Base-by-base conservation (phyloP, 1,140 invertebrate genomes). In the Bradynema listronoti region DNA sequence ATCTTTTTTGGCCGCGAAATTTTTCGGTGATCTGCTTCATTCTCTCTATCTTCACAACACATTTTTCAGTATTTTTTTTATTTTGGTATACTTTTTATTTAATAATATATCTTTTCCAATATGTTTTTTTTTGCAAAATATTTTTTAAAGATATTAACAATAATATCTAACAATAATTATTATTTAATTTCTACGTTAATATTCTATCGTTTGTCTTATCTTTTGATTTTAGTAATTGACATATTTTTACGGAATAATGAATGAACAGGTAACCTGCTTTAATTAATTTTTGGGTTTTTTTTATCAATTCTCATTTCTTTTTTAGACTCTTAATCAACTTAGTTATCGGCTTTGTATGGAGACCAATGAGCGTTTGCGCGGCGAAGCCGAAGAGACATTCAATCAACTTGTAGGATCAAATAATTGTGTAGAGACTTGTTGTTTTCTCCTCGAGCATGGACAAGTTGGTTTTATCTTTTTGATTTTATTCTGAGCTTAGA, bases 371-470 rank as follows among this genome's bases (percentile, higher is more conserved):
- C 58, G 65, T 6, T 58, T 52, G 30, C 39, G 61, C 19, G 59
- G 58, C 7, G 32, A 42, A 9, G 61, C 61, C 4, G 61, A 63
- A 29, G 61, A 63, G 61, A 65, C 61, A 2, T 27, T 63, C 29
- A 30, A 43, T 4, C 41, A 64, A 16, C 36, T 63, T 25, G 32
- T 63, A 22, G 61, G 65, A 24, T 51, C 58, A 24, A 16, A 34
- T 25, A 45, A 65, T 4, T 63, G 61, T 19, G 19, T 63, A 22
- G 30, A 43, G 24, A 34, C 41, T 30, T 63, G 61, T 43, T 52
- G 51, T 52, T 54, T 63, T 11, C 50, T 63, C 0, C 47, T 63
- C 19, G 57, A 63, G 36, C 27, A 43, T 6, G 61, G 61, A 51
- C 59, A 61, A 46, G 59, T 61, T 33, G 30, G 56, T 0, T 56